Percentiles rank a stretch among this genome's conserved stretches.
phyloP scores from a whole-genome alignment of 2,888 invertebrate species.

The Caenorhabditis wallacei region DNA sequence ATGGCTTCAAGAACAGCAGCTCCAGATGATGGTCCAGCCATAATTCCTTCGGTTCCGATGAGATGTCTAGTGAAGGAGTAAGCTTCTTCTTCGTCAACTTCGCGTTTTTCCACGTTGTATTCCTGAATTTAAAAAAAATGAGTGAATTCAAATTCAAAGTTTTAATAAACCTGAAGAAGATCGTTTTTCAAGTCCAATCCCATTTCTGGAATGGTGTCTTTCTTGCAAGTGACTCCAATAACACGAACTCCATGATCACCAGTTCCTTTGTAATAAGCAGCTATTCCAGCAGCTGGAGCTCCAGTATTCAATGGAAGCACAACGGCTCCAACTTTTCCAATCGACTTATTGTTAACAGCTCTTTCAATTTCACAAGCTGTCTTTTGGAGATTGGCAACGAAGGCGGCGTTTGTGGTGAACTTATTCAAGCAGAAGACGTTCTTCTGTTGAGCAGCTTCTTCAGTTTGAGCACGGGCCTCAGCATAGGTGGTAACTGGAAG shows the following conservation, averaged over 20 bases:
- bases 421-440: constrained; percentile 40
- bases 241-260: constrained; percentile 64
- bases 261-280: constrained; percentile 81
- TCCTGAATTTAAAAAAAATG: constrained; percentile 26
- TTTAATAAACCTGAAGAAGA: constrained; percentile 85
- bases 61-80: constrained; percentile 91
- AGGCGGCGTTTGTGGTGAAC: constrained; percentile 55
- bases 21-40: constrained; percentile 80
- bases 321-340: constrained; percentile 89
- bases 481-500: constrained; percentile 37
- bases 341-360: constrained; percentile 85
- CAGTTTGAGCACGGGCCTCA: constrained; percentile 86
- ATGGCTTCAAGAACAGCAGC: constrained; percentile 81
- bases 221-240: constrained; percentile 88
- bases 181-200: constrained; percentile 53
- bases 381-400: constrained; percentile 55
- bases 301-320: constrained; percentile 91
- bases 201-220: constrained; percentile 63
- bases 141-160: background rate
- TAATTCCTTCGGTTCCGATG: constrained; percentile 92
- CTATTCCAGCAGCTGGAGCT: constrained; percentile 94
- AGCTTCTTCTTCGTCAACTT: constrained; percentile 85
- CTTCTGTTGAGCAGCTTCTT: constrained; percentile 82
- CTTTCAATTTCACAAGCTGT: constrained; percentile 83
- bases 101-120: constrained; percentile 54